Base-by-base conservation (phyloP, 2,113 vertebrate genomes). In the Anarhynchus alexandrinus region DNA sequence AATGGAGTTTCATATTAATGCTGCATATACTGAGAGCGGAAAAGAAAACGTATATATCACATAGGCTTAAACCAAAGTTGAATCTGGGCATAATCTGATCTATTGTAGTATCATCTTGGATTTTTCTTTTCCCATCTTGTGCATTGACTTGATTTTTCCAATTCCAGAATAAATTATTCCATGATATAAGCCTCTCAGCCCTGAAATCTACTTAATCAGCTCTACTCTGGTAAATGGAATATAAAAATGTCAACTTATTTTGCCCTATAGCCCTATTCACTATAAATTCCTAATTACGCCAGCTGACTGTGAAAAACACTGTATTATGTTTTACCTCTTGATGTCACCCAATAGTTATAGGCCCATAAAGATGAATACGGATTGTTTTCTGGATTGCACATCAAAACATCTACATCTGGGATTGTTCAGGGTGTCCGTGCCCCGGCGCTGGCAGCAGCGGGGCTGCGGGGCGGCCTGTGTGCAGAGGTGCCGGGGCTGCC, bases 371-470 rank as follows among this genome's bases (percentile, higher is more conserved):
- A 71, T 30, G 34, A 52, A 5, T 10, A 6, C 23, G 36, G 61
- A 14, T 66, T 3, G 0, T 80, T 95, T 79, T 71, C 61, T 25
- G 47, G 29, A 36, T 61, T 78, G 45, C 20, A 55, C 55, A 38
- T 34, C 29, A 22, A 27, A 54, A 36, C 45, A 21, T 47, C 22
- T 61, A 11, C 29, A 5, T 22, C 5, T 66, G 51, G n/a, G 40
- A 25, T 17, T 17, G 43, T 23, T 14, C 2, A 0, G 7, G 5
- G 21, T 36, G 61, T 15, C 40, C 2, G 0, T 45, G 51, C 18
- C 27, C 57, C 2, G 3, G 16, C 1, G 4, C 5, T 7, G 12
- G 29, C 54, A 32, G 26, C 0, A 45, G 6, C 5, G 34, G 17
- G n/a, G 36, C 62, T 43, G 27, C 32, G 5, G 36, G 15, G 27